Percentiles rank a stretch among this genome's conserved stretches.
These are phyloP conservation scores for Rallus limicola DNA, from an alignment of 2,113 vertebrate genomes.

Conservation along the genomic window DNA sequence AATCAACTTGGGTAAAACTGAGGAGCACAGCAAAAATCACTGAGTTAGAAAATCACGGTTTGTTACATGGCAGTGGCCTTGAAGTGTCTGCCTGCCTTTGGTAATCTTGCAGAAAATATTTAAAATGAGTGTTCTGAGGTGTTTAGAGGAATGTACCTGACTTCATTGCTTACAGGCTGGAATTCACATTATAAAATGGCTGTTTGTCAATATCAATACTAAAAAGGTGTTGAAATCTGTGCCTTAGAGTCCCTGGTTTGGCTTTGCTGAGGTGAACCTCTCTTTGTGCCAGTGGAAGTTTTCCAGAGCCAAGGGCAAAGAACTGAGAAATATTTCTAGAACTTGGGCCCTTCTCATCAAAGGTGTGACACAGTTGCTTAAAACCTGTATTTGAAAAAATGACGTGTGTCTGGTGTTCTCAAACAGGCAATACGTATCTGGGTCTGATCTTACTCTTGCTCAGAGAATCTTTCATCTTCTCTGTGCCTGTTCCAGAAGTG, in stretches of 20 bases:
- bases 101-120: not conserved
- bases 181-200: not conserved
- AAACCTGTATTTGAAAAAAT: not conserved
- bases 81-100: not conserved
- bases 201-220: not conserved
- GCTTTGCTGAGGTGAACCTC: not conserved
- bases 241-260: not conserved
- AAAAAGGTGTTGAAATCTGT: not conserved
- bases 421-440: fast-evolving
- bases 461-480: not conserved
- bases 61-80: not conserved
- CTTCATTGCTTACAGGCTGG: not conserved
- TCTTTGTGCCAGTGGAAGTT: not conserved
- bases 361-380: not conserved
- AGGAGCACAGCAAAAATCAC: not conserved
- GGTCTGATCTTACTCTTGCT: not conserved
- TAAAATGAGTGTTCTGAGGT: not conserved
- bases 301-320: not conserved
- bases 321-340: not conserved
- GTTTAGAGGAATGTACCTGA: not conserved
- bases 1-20: not conserved
- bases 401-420: fast-evolving
- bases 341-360: not conserved
- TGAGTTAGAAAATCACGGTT: not conserved
- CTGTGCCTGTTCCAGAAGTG: not conserved